Base-by-base conservation (phyloP, 2,888 invertebrate species). In the Sarcophaga variegata region DNA sequence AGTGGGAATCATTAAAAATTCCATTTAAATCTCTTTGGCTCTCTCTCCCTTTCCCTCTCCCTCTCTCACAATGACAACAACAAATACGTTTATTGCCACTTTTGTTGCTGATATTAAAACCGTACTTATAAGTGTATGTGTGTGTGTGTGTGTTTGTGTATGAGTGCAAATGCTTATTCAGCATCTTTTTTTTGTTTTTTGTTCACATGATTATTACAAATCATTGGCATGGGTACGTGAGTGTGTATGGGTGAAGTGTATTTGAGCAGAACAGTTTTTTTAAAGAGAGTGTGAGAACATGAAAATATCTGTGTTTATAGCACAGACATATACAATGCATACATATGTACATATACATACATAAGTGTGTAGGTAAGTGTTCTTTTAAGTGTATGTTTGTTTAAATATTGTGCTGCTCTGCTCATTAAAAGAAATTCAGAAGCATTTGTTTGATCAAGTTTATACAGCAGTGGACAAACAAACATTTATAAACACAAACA, bases 381-480 rank as follows among this genome's bases (percentile, higher is more conserved):
- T 37, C 37, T 37, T 10, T 1, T 37, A 8, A 37, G 37, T 37
- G 37, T 37, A 37, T 37, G 37, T 37, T 37, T 37, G 37, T 37
- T 37, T 37, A 37, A 37, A 37, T 37, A 37, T 37, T 71, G 54
- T 60, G 22, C 11, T 62, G 66, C 17, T 66, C 37, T 76, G 49
- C 60, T 75, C 64, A 78, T 82, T 82, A 85, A 49, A 66, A 66
- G 17, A 70, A 85, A 79, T 82, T 79, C 49, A 79, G 70, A 75
- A 82, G 82, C 60, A 75, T 82, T 85, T 85, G 81, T 85, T 85
- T 85, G 85, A 78, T 81, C 74, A 85, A 85, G 78, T 81, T 81
- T 47, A 70, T 75, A 81, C 78, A 37, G 37, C 37, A 74, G 72
- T 81, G 81, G 72, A 69, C 85, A 81, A 72, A 66, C 66, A 49